Percentiles rank a stretch among this genome's conserved stretches.
Evolutionary conservation across 2,888 invertebrate genomes (phyloP).

Genomic region (Phyllotreta striolata): DNA sequence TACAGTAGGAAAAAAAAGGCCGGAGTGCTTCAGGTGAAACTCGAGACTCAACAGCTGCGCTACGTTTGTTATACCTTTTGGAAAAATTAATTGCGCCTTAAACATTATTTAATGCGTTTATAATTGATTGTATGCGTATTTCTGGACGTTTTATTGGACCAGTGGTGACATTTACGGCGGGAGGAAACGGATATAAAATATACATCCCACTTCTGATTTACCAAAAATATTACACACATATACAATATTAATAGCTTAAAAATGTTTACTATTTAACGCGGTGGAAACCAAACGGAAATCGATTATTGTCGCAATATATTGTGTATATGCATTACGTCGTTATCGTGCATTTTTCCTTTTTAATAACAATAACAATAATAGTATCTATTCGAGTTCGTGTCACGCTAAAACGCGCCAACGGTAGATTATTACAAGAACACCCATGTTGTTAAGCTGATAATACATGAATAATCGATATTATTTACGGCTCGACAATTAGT

Average conservation of each 20-base stretch:
- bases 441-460: constrained; percentile 34
- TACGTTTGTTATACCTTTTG: constrained; percentile 39
- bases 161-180: background rate
- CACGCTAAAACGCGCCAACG: constrained; percentile 19
- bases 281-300: no score
- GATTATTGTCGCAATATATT: no score
- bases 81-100: constrained; percentile 38
- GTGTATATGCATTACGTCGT: constrained; percentile 3
- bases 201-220: no score
- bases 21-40: constrained; percentile 50
- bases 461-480: constrained; percentile 34
- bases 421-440: constrained; percentile 30
- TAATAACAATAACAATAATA: constrained; percentile 3
- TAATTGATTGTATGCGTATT: constrained; percentile 40
- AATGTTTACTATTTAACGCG: no score
- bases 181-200: background rate
- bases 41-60: constrained; percentile 39
- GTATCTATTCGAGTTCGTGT: constrained; percentile 17
- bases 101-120: constrained; percentile 39
- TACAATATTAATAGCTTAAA: no score
- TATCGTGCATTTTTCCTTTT: constrained; percentile 9
- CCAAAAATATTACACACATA: no score
- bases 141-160: constrained; percentile 28
- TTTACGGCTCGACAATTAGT: constrained; percentile 29
- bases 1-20: constrained; percentile 35